Base-by-base conservation (phyloP, 1,140 invertebrate genomes). In the Drosophila watanabei region DNA sequence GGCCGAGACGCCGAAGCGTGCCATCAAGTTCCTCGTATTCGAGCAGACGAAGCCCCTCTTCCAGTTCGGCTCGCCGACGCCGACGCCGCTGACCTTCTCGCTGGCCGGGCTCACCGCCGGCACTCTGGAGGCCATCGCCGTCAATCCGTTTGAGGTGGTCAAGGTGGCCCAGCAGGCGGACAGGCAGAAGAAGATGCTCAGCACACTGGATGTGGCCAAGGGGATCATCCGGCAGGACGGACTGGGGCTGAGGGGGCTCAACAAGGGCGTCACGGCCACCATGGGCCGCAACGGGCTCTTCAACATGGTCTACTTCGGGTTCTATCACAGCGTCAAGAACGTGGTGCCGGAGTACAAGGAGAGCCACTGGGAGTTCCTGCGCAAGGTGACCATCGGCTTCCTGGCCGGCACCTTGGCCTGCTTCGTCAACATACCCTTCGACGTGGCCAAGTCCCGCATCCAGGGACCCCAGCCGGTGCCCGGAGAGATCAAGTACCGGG, bases 81-180 rank as follows among this genome's bases (percentile, higher is more conserved):
- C 97, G 11, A 97, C 96, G 45, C 96, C 96, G 79, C 81, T 97
- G 97, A 97, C 97, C 58, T 97, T 97, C 94, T 96, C 97, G 13
- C 93, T 98, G 78, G 97, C 98, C 80, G 98, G 98, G 59, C 93
- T 98, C 5, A 96, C 95, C 51, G 96, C 97, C 45, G 98, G 98
- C 58, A 94, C 98, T 2, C 97, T 98, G 35, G 98, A 99, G 94
- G 97, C 96, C 16, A 95, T 98, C 71, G 94, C 98, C 54, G 97
- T 98, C 0, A 98, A 98, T 94, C 98, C 98, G 1, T 99, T 99
- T 94, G 98, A 99, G 95, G 97, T 98, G 41, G 97, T 99, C 2
- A 99, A 99, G 95, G 97, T 99, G 4, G 95, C 96, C 24, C 94
- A 97, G 45, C 96, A 97, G 93, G 95, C 97, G 9, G 96, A 97